Conservation (phyloP, 2,113 vertebrate genomes). For the Rhynchopsitta pachyrhyncha region DNA sequence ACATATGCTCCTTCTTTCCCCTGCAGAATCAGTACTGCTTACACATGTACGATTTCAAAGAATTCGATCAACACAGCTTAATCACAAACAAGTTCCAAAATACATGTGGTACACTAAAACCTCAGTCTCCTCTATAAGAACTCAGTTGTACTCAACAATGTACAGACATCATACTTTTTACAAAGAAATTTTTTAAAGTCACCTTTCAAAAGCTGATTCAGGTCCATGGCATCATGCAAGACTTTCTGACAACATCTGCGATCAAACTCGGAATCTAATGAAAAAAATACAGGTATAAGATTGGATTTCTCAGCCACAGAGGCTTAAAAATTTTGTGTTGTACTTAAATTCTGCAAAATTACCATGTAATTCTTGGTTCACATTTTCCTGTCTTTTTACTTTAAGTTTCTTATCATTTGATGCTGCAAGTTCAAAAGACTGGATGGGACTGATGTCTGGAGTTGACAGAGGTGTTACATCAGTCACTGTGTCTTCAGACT, state of each 20-base stretch:
- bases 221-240: conserved; percentile 80
- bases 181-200: conserved; percentile 6
- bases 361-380: conserved; percentile 72
- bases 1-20: neutral
- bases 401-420: conserved; percentile 75
- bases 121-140: neutral
- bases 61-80: neutral
- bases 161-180: neutral
- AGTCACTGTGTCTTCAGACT: conserved; percentile 87
- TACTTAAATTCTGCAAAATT: conserved; percentile 53
- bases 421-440: conserved; percentile 78
- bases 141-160: neutral
- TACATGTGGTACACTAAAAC: neutral
- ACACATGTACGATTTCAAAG: neutral
- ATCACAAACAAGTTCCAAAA: neutral
- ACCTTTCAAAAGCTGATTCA: conserved; percentile 85
- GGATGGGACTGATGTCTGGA: conserved; percentile 83
- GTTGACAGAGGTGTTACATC: conserved; percentile 89
- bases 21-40: neutral
- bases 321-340: conserved; percentile 12
- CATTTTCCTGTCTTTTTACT: conserved; percentile 75
- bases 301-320: neutral
- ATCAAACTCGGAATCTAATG: conserved; percentile 66
- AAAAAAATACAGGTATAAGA: conserved; percentile 14
- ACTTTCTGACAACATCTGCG: conserved; percentile 69